phyloP scores from a whole-genome alignment of 2,797 vertebrate genomes.

The Apogon hyalosoma region DNA sequence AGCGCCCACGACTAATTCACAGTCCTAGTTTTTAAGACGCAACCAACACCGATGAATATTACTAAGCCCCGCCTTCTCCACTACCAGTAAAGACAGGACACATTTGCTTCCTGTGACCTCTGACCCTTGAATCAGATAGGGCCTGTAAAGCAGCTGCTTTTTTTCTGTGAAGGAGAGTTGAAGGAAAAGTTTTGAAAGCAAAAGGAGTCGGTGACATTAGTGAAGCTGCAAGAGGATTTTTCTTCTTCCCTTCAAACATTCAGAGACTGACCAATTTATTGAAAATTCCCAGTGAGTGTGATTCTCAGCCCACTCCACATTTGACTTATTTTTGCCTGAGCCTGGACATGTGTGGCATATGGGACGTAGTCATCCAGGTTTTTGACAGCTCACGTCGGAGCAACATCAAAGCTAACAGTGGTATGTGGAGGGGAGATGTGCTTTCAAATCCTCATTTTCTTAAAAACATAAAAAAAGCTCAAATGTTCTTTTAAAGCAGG shows the following conservation, averaged over 20 bases:
- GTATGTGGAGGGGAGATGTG: constrained; percentile 51
- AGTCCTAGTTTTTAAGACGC: constrained; percentile 28
- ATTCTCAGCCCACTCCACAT: constrained; percentile 21
- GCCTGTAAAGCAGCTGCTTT: constrained; percentile 6
- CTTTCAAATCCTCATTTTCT: constrained; percentile 66
- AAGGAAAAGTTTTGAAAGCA: constrained; percentile 37
- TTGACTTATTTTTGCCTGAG: constrained; percentile 2
- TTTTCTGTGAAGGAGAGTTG: constrained; percentile 16
- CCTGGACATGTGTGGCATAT: constrained; percentile 41
- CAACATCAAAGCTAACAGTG: constrained; percentile 60
- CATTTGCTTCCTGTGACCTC: constrained; percentile 10
- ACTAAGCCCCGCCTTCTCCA: constrained; percentile 60
- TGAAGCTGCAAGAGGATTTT: constrained; percentile 19
- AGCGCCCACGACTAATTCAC: constrained; percentile 19
- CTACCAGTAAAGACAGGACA: constrained; percentile 74
- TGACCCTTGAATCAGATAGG: constrained; percentile 27
- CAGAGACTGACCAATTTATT: constrained; percentile 48
- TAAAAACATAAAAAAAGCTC: constrained; percentile 66
- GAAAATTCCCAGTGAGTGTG: constrained; percentile 30
- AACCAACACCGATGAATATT: constrained; percentile 74
- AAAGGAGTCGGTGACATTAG: constrained; percentile 41
- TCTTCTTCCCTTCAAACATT: constrained; percentile 11
- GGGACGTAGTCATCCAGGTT: constrained; percentile 48
- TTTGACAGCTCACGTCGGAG: constrained; percentile 68
- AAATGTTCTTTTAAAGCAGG: constrained; percentile 68